Percentiles rank a stretch among this genome's conserved stretches.
Evolutionary conservation across 2,888 invertebrate species (phyloP).

Genomic region (Hydrotaea diabolus): DNA sequence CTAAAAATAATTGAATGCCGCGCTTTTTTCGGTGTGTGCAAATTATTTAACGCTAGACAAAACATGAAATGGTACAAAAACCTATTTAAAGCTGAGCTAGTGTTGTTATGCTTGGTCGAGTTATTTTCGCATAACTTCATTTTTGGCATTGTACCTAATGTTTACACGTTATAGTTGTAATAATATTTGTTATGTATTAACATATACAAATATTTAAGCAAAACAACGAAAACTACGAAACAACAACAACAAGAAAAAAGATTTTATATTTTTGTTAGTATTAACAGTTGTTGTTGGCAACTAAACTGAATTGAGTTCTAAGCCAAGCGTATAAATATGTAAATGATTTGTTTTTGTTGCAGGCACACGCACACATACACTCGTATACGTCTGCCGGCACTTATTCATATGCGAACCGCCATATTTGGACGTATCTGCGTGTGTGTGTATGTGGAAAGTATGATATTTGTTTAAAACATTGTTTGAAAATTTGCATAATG

Average conservation of each 20-base stretch:
- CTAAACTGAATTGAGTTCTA: conserved; percentile 37
- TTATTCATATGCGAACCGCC: background rate
- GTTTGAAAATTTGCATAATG: conserved; percentile 28
- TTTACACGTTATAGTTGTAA: conserved; percentile 52
- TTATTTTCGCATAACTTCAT: background rate
- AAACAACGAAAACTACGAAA: conserved; percentile 36
- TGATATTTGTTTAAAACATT: conserved; percentile 36
- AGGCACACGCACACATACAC: conserved; percentile 46
- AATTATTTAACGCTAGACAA: background rate
- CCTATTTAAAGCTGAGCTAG: background rate
- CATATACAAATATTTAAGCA: conserved; percentile 60
- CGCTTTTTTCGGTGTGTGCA: too few relatives aligned
- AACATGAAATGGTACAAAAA: background rate
- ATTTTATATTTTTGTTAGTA: background rate
- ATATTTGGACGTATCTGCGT: background rate
- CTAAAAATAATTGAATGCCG: background rate
- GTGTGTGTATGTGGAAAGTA: background rate
- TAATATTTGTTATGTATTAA: conserved; percentile 65
- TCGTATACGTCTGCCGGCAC: background rate
- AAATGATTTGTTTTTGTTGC: conserved; percentile 61
- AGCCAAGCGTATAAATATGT: conserved; percentile 62
- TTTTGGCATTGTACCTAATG: conserved; percentile 40
- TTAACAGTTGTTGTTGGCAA: conserved; percentile 27
- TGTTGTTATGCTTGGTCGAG: background rate
- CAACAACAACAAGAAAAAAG: too few relatives aligned